Evolutionary conservation across 1,140 invertebrate species (phyloP).

Genomic region (Pemphigus obesinymphae): DNA sequence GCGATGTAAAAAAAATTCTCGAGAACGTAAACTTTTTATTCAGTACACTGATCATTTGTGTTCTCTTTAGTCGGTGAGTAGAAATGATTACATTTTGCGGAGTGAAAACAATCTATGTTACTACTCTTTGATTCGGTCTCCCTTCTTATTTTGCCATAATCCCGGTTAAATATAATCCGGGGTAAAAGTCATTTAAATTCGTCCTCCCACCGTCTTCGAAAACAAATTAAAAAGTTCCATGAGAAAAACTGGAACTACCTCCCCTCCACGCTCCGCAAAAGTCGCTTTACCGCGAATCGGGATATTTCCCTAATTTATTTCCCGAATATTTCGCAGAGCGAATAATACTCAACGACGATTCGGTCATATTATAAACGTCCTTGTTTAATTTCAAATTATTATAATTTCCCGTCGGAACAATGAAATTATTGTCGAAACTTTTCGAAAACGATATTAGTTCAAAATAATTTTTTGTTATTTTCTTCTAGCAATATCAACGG

Average conservation of each 20-base stretch:
- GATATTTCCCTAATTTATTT: conserved; percentile 14
- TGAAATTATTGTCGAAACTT: conserved; percentile 8
- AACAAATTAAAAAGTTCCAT: conserved; percentile 39
- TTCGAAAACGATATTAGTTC: background rate
- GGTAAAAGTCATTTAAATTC: conserved; percentile 33
- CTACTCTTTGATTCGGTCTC: background rate
- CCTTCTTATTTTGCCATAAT: background rate
- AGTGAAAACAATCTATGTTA: background rate
- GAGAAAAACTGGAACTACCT: background rate
- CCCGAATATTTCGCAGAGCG: background rate
- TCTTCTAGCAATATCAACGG: background rate
- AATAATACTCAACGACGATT: conserved; percentile 7
- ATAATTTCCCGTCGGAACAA: background rate
- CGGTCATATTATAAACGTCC: conserved; percentile 12
- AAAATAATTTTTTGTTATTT: background rate
- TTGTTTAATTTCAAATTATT: conserved; percentile 25
- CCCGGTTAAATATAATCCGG: conserved; percentile 6
- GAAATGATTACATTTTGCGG: background rate
- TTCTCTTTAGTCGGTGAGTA: background rate
- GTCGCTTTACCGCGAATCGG: background rate
- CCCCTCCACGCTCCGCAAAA: background rate
- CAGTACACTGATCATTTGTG: background rate
- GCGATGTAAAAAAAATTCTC: no score
- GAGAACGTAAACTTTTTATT: no score
- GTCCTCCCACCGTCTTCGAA: conserved; percentile 6